Evolutionary conservation across 2,113 vertebrate genomes (phyloP).

Genomic region (Eudyptes chrysolophus): DNA sequence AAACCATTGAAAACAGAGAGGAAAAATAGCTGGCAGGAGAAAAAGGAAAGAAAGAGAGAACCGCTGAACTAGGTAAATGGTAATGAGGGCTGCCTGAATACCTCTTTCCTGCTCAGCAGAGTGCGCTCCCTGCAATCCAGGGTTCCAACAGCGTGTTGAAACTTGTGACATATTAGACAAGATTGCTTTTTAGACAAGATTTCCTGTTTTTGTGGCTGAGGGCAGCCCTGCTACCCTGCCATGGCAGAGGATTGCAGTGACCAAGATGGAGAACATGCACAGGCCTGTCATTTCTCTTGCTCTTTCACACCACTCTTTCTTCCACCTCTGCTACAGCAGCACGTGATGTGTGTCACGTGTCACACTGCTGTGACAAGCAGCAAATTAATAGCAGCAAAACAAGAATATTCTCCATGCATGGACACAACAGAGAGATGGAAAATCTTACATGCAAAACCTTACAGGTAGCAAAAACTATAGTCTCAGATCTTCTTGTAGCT

Average conservation of each 20-base stretch:
- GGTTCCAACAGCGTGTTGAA: neutral
- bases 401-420: neutral
- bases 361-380: neutral
- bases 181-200: neutral
- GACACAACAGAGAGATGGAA: neutral
- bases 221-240: neutral
- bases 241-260: neutral
- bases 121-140: neutral
- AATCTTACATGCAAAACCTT: neutral
- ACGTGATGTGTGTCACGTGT: fast-evolving
- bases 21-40: neutral
- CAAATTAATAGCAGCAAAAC: neutral
- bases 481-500: neutral
- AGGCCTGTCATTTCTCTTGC: neutral
- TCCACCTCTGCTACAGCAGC: neutral
- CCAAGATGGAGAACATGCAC: neutral
- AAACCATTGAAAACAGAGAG: neutral
- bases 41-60: no score
- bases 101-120: neutral
- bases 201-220: neutral
- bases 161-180: neutral
- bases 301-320: neutral
- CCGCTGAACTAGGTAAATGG: no score
- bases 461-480: neutral
- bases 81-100: neutral